These are phyloP conservation scores for Pungitius pungitius DNA, from an alignment of 2,113 vertebrate species.

Conservation along the genomic window DNA sequence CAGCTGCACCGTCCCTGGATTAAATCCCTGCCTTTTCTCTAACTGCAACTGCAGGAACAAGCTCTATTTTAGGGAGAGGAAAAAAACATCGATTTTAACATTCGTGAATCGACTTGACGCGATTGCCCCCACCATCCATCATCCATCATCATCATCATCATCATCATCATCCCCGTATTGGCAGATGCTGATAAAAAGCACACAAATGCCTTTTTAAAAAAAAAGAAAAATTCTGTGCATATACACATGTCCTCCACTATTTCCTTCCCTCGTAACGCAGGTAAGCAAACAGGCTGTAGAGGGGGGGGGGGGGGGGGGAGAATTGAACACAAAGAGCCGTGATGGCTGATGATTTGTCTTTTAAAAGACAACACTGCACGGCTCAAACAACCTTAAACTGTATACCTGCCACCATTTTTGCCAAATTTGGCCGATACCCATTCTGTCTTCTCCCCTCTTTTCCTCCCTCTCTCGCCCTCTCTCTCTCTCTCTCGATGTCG, in stretches of 20 bases:
- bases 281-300: slow-evolving; percentile 32
- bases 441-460: not conserved
- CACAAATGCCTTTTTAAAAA: not conserved
- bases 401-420: slow-evolving; percentile 16
- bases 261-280: not conserved
- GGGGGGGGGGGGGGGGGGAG: too few species aligned
- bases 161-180: not conserved
- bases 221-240: not conserved
- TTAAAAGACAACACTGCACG: slow-evolving; percentile 16
- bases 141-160: not conserved
- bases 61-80: not conserved
- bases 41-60: not conserved
- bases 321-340: slow-evolving; percentile 39
- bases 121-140: not conserved
- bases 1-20: slow-evolving; percentile 30
- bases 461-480: too few species aligned
- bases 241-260: not conserved
- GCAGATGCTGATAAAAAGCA: not conserved
- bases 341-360: not conserved
- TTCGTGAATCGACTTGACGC: not conserved
- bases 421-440: slow-evolving; percentile 21
- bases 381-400: slow-evolving; percentile 39
- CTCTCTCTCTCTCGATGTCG: slow-evolving; percentile 2
- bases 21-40: slow-evolving; percentile 27
- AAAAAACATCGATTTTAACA: not conserved